A percentile compares a stretch with the other conserved stretches of the same genome.
Evolutionary conservation across 1,140 invertebrate species (phyloP).

Genomic region (Zaprionus taronus): DNA sequence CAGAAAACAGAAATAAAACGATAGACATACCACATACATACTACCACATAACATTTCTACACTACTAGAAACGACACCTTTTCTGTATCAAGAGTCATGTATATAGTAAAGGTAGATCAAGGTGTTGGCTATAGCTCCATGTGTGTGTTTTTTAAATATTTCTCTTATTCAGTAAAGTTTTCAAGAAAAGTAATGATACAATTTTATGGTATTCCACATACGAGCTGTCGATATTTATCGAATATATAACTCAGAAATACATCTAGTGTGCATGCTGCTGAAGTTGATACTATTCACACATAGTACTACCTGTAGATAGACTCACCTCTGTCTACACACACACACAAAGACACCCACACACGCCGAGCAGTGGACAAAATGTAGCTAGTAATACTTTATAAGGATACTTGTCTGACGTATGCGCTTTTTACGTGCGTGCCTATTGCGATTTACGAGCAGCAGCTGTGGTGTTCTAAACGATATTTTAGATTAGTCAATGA

Average conservation of each 20-base stretch:
- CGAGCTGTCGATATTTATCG: slow-evolving; percentile 1
- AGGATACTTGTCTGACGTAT: slow-evolving; percentile 56
- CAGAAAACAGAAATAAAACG: slow-evolving; percentile 17
- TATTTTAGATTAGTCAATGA: slow-evolving; percentile 55
- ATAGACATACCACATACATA: slow-evolving; percentile 20
- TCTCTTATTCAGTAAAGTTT: neutral
- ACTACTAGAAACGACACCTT: slow-evolving; percentile 5
- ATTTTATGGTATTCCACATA: slow-evolving; percentile 21
- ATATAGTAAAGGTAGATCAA: neutral
- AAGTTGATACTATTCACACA: neutral
- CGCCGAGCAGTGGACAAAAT: slow-evolving; percentile 58
- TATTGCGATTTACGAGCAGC: slow-evolving; percentile 73
- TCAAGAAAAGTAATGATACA: neutral
- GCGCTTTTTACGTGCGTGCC: slow-evolving; percentile 68
- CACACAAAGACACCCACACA: neutral
- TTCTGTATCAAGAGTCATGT: neutral
- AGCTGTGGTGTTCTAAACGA: slow-evolving; percentile 76
- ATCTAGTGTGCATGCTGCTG: slow-evolving; percentile 21
- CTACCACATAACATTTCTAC: slow-evolving; percentile 11
- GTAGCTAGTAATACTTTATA: slow-evolving; percentile 67
- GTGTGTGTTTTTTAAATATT: slow-evolving; percentile 5
- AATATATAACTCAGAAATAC: neutral
- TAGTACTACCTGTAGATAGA: neutral
- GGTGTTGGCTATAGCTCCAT: neutral
- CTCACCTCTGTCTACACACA: neutral